A percentile compares a stretch with the other conserved stretches of the same genome.
Evolutionary conservation across 2,113 vertebrate species (phyloP).

Genomic region (Camelus dromedarius): DNA sequence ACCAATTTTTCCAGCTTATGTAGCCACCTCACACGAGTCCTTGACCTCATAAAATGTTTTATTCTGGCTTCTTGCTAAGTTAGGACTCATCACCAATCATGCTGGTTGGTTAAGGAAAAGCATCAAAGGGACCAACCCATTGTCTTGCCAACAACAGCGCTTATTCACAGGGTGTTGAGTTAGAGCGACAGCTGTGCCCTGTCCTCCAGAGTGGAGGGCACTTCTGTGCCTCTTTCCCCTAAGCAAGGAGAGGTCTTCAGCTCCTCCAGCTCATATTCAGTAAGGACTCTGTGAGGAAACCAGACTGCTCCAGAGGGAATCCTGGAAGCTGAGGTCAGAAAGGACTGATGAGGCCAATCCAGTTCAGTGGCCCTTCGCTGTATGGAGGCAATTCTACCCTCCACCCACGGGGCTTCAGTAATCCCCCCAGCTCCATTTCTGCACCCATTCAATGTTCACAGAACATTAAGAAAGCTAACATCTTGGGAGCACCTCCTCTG

Average conservation of each 20-base stretch:
- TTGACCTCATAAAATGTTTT: constrained; percentile 72
- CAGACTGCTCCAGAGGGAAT: not conserved
- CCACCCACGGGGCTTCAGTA: not conserved
- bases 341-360: not conserved
- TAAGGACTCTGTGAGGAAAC: not conserved
- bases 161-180: not conserved
- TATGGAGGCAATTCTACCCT: not conserved
- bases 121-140: constrained; percentile 78
- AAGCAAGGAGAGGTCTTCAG: not conserved
- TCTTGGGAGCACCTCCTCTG: not conserved
- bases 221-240: not conserved
- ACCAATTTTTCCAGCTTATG: constrained; percentile 64
- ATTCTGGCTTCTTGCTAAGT: constrained; percentile 81
- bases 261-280: not conserved
- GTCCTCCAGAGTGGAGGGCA: not conserved
- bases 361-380: not conserved
- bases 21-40: constrained; percentile 64
- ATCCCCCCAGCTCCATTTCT: not conserved
- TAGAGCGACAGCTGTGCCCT: not conserved
- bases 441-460: not conserved
- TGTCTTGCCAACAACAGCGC: not conserved
- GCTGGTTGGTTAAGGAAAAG: constrained; percentile 50
- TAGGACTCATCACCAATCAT: constrained; percentile 68
- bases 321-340: not conserved
- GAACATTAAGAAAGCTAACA: not conserved